Evolutionary conservation across 2,113 vertebrate genomes (phyloP), one percentile per base, ranked within the genome.

Genomic region (Saccopteryx leptura): DNA sequence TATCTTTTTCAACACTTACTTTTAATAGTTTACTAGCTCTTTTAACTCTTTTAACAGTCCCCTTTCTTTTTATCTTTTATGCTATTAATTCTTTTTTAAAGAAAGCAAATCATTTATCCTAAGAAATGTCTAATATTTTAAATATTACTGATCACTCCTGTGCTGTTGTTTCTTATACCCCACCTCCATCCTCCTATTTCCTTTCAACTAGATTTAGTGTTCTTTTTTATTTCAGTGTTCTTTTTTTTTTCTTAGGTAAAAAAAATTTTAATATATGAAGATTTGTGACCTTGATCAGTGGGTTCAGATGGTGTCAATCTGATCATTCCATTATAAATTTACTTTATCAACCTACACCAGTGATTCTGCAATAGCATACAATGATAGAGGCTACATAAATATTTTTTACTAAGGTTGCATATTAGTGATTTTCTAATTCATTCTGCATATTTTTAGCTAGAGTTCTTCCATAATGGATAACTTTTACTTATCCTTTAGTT

Each of bases 341-440:
- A 3, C 4, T 4, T 12, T 75, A 31, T 79, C 19, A 60, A 24
- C 12, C 58, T 78, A 79, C 2, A 78, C 9, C 31, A 58, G 9
- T 66, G 9, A 1, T 50, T 72, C 86, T 39, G 39, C 39, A 39
- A 39, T 86, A 61, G 63, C 61, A 68, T 79, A 18, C 12, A 48
- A 23, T 74, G 31, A 78, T 81, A 24, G 75, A 82, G 52, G 0
- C 33, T 50, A 54, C 7, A 23, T 88, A 66, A 58, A n/a, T 69
- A 68, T 26, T 80, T 80, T 94, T 88, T 63, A 28, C 19, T 50
- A 60, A 88, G 18, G 5, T 80, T 85, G 1, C 23, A 46, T 26
- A 95, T 71, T 87, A 15, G 31, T 87, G 46, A 61, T 80, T 91
- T 79, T 84, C 19, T 58, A 95, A 69, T 82, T 72, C n/a, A 75